Evolutionary conservation across 2,888 invertebrate genomes (phyloP), one percentile per base, ranked within the genome.

Genomic region (Microchrysa polita): DNA sequence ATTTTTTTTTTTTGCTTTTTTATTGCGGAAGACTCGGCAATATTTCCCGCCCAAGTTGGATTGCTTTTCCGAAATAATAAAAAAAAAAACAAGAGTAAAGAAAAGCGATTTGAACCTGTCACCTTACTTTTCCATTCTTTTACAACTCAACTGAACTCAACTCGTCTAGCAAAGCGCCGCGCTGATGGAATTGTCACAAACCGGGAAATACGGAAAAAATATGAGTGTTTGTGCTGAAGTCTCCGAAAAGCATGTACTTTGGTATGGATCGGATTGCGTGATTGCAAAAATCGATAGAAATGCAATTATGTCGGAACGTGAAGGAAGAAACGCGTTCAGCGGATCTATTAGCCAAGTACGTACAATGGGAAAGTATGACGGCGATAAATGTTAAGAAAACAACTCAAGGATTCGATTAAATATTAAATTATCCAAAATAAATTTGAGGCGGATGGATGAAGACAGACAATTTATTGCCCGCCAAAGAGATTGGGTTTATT

Each of bases 231-330:
- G n/a, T n/a, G n/a, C n/a, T n/a, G n/a, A n/a, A n/a, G 59, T 23
- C 23, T 22, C 23, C 23, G 59, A 7, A 59, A 59, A 5, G 2
- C 16, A 20, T 23, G 18, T n/a, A n/a, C n/a, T n/a, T n/a, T n/a
- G n/a, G n/a, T n/a, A n/a, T n/a, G n/a, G n/a, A n/a, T n/a, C n/a
- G 52, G 27, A 23, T 67, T 53, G 52, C 67, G 67, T 67, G 67
- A 67, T 67, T 52, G 23, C 34, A 20, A 53, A 67, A 67, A 67
- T 67, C 67, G 27, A 67, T 67, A 67, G 23, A 52, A 67, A 67
- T 53, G 67, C 52, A 67, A 67, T 67, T 67, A 67, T 52, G 20
- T n/a, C n/a, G n/a, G 48, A 16, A 53, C 12, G 16, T 9, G 67
- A 23, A 23, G 53, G 27, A 34, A 34, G 27, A 7, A n/a, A n/a